Percentiles rank a stretch among this genome's conserved stretches.
Conservation (phyloP, 2,888 invertebrate species). For the Mesorhabditis spiculigera region DNA sequence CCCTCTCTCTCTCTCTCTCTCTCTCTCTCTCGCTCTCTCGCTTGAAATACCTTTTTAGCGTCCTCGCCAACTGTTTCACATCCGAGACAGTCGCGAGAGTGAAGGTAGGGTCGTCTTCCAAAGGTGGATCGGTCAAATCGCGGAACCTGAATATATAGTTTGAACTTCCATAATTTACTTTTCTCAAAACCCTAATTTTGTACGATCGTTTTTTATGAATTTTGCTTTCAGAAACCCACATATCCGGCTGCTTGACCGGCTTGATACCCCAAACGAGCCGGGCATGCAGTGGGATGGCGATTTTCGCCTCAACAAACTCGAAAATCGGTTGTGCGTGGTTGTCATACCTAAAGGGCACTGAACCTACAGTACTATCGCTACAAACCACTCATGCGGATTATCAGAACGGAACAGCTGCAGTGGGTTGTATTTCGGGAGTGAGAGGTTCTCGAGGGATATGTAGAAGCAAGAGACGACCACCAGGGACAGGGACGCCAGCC, state of each 20-base stretch:
- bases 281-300: constrained; percentile 48
- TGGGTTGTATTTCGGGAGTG: constrained; percentile 55
- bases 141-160: too few relatives aligned
- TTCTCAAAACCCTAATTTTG: too few relatives aligned
- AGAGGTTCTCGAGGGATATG: constrained; percentile 37
- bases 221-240: constrained; percentile 1
- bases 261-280: constrained; percentile 52
- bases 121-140: background rate
- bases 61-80: constrained; percentile 8
- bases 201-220: too few relatives aligned
- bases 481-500: constrained; percentile 34
- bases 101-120: constrained; percentile 21
- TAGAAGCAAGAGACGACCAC: constrained; percentile 32
- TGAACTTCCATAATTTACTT: too few relatives aligned
- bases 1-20: too few relatives aligned
- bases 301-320: constrained; percentile 38
- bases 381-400: constrained; percentile 49
- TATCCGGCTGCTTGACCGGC: constrained; percentile 24
- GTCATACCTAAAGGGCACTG: constrained; percentile 40
- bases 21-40: too few relatives aligned
- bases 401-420: constrained; percentile 53
- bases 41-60: background rate
- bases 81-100: constrained; percentile 22
- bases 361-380: background rate
- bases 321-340: constrained; percentile 50